Conservation (phyloP, 1,140 invertebrate genomes). For the Mya arenaria region DNA sequence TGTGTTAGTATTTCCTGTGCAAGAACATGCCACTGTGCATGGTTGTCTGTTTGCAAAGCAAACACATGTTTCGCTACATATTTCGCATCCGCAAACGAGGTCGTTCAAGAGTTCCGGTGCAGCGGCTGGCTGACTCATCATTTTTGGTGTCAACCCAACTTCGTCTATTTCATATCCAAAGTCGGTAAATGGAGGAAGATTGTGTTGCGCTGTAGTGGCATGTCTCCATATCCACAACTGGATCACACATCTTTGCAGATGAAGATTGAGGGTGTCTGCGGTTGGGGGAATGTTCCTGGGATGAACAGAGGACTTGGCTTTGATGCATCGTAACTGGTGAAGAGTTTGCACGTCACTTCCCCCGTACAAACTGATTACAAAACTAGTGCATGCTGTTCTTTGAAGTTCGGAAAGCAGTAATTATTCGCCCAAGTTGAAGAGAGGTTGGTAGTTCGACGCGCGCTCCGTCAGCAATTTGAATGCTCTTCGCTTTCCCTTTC, state of each 20-base stretch:
- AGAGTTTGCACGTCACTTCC: not conserved
- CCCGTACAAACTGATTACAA: not conserved
- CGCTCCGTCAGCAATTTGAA: conserved; percentile 13
- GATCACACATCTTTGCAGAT: conserved; percentile 5
- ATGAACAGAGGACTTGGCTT: not conserved
- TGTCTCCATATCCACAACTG: conserved; percentile 21
- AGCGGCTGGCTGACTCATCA: conserved; percentile 9
- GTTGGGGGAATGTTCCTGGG: conserved; percentile 1
- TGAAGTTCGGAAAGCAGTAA: not conserved
- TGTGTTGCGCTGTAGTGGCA: not conserved
- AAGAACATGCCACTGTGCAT: conserved; percentile 18
- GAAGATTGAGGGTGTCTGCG: not conserved
- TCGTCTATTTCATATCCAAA: no score
- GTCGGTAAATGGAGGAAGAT: not conserved
- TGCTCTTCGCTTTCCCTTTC: conserved; percentile 15
- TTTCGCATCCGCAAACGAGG: not conserved
- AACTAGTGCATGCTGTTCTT: conserved; percentile 16
- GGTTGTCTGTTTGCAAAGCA: conserved; percentile 29
- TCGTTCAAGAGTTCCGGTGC: conserved; percentile 20
- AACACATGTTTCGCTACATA: conserved; percentile 7
- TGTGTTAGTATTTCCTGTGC: no score
- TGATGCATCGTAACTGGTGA: not conserved
- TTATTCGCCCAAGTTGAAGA: not conserved
- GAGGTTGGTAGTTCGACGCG: no score
- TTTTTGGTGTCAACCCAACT: no score